phyloP scores from a whole-genome alignment of 2,888 invertebrate species.

The Thymelicus acteon region DNA sequence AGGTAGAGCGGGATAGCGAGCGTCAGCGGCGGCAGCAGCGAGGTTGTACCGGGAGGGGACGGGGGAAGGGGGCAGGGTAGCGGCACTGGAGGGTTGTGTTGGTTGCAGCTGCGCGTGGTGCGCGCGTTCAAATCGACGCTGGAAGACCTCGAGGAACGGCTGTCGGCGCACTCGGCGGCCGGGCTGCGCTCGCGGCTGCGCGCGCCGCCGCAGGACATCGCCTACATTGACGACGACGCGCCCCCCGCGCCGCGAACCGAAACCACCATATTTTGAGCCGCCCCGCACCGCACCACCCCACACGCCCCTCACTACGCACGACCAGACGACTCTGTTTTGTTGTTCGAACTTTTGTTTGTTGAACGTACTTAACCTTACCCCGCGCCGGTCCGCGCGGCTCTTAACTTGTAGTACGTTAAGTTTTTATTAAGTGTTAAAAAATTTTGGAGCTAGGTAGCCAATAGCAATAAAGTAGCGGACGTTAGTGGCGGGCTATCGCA shows the following conservation, averaged over 20 bases:
- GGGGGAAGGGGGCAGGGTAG: constrained; percentile 63
- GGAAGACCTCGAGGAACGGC: constrained; percentile 99
- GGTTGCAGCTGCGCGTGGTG: constrained; percentile 99
- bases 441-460: constrained; percentile 67
- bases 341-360: constrained; percentile 43
- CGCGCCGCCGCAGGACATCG: constrained; percentile 91
- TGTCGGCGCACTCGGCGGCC: constrained; percentile 98
- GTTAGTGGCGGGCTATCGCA: constrained; percentile 56
- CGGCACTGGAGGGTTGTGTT: constrained; percentile 74
- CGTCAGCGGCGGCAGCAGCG: constrained; percentile 40
- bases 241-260: constrained; percentile 68
- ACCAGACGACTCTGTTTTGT: constrained; percentile 34
- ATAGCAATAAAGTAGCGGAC: constrained; percentile 66
- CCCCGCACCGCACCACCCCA: constrained; percentile 45
- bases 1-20: constrained; percentile 47
- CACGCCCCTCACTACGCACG: constrained; percentile 30
- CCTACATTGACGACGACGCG: constrained; percentile 90
- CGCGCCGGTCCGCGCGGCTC: constrained; percentile 40
- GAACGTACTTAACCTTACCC: constrained; percentile 62
- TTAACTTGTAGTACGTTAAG: constrained; percentile 38
- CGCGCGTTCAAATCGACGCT: constrained; percentile 99
- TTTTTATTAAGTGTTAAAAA: constrained; percentile 71
- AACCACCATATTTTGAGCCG: constrained; percentile 73
- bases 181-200: constrained; percentile 93
- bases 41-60: constrained; percentile 43